These are phyloP conservation scores for Gambelia wislizenii DNA, from an alignment of 2,797 vertebrate species.

Conservation along the genomic window DNA sequence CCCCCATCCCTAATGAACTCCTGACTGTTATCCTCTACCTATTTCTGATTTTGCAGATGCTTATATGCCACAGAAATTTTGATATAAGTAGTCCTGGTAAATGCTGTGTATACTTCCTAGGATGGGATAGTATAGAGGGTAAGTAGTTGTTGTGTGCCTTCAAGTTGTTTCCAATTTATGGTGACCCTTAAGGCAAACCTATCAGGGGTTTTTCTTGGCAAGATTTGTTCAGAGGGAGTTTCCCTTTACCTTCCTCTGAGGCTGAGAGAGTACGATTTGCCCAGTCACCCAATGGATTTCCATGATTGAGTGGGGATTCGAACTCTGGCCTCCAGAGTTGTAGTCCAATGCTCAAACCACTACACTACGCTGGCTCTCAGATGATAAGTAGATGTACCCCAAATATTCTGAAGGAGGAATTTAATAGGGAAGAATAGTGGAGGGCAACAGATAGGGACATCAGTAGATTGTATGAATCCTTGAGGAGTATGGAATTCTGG, in stretches of 20 bases:
- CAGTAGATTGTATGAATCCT: background rate
- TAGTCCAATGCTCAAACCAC: too few species aligned
- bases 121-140: background rate
- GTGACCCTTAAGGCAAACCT: too few species aligned
- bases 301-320: too few species aligned
- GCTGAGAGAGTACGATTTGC: too few species aligned
- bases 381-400: background rate
- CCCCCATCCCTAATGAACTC: background rate
- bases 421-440: background rate
- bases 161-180: too few species aligned
- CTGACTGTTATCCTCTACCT: background rate
- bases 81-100: background rate
- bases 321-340: too few species aligned
- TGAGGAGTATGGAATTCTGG: background rate
- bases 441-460: background rate
- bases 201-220: too few species aligned
- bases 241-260: too few species aligned
- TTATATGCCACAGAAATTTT: background rate
- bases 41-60: background rate
- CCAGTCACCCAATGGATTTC: too few species aligned
- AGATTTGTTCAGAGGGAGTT: too few species aligned
- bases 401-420: background rate
- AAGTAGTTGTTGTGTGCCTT: background rate
- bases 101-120: background rate
- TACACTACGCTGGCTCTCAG: background rate